These are phyloP conservation scores for Prionace glauca DNA, from an alignment of 2,797 vertebrate genomes.

Conservation along the genomic window DNA sequence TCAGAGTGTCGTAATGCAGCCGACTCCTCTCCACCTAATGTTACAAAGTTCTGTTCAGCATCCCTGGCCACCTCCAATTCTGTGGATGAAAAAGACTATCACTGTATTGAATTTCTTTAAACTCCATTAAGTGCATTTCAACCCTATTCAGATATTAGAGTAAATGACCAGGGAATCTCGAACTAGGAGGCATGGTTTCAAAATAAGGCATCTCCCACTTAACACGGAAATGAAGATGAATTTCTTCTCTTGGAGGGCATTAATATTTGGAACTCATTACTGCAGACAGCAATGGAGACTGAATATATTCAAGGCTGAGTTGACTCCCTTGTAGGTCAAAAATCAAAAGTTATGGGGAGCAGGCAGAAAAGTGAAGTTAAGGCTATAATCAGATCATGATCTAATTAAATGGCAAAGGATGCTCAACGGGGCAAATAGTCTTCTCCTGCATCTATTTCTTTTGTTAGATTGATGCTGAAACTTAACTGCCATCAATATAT, in stretches of 20 bases:
- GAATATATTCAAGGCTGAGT: neutral
- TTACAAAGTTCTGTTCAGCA: neutral
- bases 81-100: neutral
- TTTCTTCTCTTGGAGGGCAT: neutral
- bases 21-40: neutral
- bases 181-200: neutral
- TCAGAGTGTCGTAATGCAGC: neutral
- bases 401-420: neutral
- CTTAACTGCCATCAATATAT: neutral
- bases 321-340: neutral
- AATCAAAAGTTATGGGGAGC: neutral
- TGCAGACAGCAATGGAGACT: neutral
- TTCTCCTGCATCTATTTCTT: no score
- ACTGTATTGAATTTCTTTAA: neutral
- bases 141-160: neutral
- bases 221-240: neutral
- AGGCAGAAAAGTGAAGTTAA: neutral
- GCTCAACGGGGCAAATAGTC: neutral
- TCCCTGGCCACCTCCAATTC: neutral
- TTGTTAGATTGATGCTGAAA: neutral
- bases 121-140: neutral
- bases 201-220: neutral
- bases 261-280: neutral
- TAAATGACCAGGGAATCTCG: neutral
- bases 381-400: neutral